Percentiles rank a stretch among this genome's conserved stretches.
phyloP scores from a whole-genome alignment of 2,113 vertebrate species.

The Strix uralensis region DNA sequence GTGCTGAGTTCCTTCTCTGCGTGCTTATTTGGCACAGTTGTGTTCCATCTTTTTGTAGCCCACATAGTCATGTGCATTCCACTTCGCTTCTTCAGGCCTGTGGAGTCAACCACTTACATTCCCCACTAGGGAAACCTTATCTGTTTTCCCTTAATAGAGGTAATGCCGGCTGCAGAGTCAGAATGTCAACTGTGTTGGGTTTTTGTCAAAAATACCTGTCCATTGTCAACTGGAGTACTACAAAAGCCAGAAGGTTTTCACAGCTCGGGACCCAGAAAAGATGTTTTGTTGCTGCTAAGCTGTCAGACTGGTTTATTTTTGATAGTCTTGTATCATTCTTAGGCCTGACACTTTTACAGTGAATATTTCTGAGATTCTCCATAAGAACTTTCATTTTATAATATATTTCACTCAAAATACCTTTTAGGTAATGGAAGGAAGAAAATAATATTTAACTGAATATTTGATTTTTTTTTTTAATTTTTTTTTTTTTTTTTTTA shows the following conservation, averaged over 20 bases:
- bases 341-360: background rate
- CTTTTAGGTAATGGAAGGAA: background rate
- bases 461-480: background rate
- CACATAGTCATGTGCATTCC: background rate
- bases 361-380: background rate
- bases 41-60: background rate
- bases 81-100: background rate
- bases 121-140: background rate
- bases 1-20: background rate
- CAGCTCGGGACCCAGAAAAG: background rate
- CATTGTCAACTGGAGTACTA: rapidly evolving
- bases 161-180: rapidly evolving
- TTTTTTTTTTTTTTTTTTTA: background rate
- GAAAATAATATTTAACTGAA: background rate
- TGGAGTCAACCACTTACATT: background rate
- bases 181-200: rapidly evolving
- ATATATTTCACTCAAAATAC: background rate
- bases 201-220: background rate
- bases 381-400: background rate
- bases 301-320: background rate
- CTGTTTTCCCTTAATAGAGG: background rate
- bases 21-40: background rate
- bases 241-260: background rate
- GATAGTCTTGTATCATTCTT: background rate
- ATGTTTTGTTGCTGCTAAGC: background rate